Conservation (phyloP, 2,888 invertebrate species). For the Platycheirus albimanus region DNA sequence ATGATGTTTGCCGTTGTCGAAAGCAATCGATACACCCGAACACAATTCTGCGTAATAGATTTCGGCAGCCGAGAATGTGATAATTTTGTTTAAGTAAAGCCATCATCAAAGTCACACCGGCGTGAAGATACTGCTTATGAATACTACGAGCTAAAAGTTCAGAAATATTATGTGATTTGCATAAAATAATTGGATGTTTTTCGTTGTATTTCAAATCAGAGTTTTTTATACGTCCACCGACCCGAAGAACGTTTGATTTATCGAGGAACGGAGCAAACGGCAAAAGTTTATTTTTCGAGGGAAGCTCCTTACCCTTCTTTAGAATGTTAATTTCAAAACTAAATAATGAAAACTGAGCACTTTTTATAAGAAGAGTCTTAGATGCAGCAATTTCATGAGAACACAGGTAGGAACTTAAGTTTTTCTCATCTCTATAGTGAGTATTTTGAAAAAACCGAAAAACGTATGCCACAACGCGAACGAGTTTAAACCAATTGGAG, state of each 20-base stretch:
- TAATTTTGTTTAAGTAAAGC: neutral
- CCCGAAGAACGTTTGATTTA: neutral
- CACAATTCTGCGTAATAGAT: neutral
- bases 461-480: neutral
- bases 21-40: neutral
- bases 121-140: neutral
- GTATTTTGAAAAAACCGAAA: neutral
- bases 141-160: neutral
- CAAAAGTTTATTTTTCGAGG: neutral
- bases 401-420: neutral
- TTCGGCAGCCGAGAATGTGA: neutral
- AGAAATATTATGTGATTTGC: constrained; percentile 5
- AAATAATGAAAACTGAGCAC: neutral
- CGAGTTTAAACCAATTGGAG: neutral
- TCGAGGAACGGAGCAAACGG: neutral
- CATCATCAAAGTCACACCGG: neutral
- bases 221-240: constrained; percentile 2
- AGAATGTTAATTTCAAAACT: neutral
- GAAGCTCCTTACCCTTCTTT: neutral
- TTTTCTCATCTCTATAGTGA: neutral
- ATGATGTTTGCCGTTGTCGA: neutral
- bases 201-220: constrained; percentile 1
- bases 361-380: neutral
- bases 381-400: neutral
- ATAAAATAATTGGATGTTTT: constrained; percentile 2